Base-by-base conservation (phyloP, 2,113 vertebrate species). In the Tetrao urogallus region DNA sequence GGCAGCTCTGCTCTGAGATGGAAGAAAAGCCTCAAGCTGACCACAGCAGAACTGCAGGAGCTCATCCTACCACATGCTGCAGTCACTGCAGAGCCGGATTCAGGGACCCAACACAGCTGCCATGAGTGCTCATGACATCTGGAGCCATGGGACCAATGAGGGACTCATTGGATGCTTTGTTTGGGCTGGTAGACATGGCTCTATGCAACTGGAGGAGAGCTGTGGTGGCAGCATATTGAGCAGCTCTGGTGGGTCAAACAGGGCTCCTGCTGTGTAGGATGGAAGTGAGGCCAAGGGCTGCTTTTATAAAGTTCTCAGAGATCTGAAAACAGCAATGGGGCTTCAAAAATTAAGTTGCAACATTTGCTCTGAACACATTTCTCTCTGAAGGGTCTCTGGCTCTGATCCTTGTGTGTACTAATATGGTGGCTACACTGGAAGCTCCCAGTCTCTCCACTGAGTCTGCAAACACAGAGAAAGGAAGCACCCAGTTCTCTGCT, bases 201-300 rank as follows among this genome's bases (percentile, higher is more conserved):
- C 19, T 36, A 48, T 50, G 12, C 42, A 43, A 19, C 18, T 27
- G 13, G 9, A 0, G 3, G 63, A 42, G 8, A 28, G 17, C 0
- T 0, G 30, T 22, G 27, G 47, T 1, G 2, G 15, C 57, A 64
- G 22, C 16, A 7, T 18, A 22, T 16, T 13, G 34, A 48, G 56
- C 47, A 28, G 30, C 34, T 56, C 3, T 0, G 11, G 20, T 27
- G 30, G 11, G 32, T 42, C 48, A 25, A 74, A 36, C 13, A 1
- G 24, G 27, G 36, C 38, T 67, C 6, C 38, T 63, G 63, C 24
- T 22, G 20, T 22, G 27, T n/a, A 21, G 43, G 19, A n/a, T 38
- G 45, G 38, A 30, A 86, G 15, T 4, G 8, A 30, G 34, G 47
- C 54, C 40, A 25, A 10, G 6, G 17, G 28, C 47, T 52, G 19